Conservation (phyloP, 2,888 invertebrate genomes). For the Charanyca ferruginea region DNA sequence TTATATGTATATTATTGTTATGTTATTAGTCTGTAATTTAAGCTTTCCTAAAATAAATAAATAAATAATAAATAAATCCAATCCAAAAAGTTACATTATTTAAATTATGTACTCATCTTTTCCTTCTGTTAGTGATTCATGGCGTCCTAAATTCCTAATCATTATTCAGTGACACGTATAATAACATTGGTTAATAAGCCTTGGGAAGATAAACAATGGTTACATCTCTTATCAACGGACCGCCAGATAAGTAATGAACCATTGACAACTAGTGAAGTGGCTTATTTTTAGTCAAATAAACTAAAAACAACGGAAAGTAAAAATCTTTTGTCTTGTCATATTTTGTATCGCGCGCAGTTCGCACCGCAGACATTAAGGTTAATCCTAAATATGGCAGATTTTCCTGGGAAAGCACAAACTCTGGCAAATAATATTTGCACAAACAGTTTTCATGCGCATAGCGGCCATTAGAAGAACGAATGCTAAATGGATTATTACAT, state of each 20-base stretch:
- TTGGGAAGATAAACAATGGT: slow-evolving; percentile 59
- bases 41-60: too few relatives aligned
- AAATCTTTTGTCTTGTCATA: slow-evolving; percentile 30
- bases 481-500: slow-evolving; percentile 34
- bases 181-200: slow-evolving; percentile 27
- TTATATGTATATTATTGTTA: too few relatives aligned
- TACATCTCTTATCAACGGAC: slow-evolving; percentile 50
- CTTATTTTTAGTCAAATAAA: background rate
- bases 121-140: slow-evolving; percentile 6
- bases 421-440: slow-evolving; percentile 35
- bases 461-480: slow-evolving; percentile 14
- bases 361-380: slow-evolving; percentile 38
- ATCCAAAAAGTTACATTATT: slow-evolving; percentile 10
- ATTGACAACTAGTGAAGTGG: slow-evolving; percentile 36
- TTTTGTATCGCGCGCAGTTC: slow-evolving; percentile 37
- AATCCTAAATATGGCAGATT: slow-evolving; percentile 28
- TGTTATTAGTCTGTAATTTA: too few relatives aligned
- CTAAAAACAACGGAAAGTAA: slow-evolving; percentile 13
- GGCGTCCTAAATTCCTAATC: slow-evolving; percentile 26
- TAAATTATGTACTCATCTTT: slow-evolving; percentile 18
- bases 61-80: too few relatives aligned
- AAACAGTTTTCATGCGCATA: slow-evolving; percentile 33
- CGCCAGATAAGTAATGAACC: slow-evolving; percentile 49
- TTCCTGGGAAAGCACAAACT: slow-evolving; percentile 31
- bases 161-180: slow-evolving; percentile 54